Evolutionary conservation across 2,888 invertebrate genomes (phyloP).

Genomic region (Pristionchus entomophagus): DNA sequence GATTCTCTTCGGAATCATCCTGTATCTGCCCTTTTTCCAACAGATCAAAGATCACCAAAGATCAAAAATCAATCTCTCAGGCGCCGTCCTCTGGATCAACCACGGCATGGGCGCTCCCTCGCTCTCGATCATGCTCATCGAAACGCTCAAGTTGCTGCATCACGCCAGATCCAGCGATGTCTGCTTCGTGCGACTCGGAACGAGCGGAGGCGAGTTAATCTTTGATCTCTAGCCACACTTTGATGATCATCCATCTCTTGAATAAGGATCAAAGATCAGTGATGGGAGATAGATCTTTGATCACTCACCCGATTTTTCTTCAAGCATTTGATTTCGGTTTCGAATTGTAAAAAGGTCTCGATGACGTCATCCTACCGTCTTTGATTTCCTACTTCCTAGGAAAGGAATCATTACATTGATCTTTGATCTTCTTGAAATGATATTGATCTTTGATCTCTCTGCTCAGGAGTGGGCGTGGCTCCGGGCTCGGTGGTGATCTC

Average conservation of each 20-base stretch:
- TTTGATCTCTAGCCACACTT: background rate
- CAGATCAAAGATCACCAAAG: background rate
- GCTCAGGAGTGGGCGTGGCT: conserved; percentile 70
- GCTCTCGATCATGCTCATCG: conserved; percentile 93
- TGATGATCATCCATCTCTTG: background rate
- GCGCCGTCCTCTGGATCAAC: conserved; percentile 78
- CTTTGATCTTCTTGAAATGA: too few relatives aligned
- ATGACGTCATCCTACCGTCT: too few relatives aligned
- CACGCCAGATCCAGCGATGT: conserved; percentile 91
- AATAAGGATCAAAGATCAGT: too few relatives aligned
- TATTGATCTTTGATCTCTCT: background rate
- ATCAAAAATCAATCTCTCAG: background rate
- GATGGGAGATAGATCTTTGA: background rate
- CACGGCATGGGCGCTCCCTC: conserved; percentile 99
- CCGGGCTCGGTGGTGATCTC: conserved; percentile 92
- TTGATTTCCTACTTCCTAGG: too few relatives aligned
- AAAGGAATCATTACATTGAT: too few relatives aligned
- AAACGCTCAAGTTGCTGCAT: conserved; percentile 95
- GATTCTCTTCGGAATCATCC: too few relatives aligned
- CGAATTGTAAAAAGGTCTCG: too few relatives aligned
- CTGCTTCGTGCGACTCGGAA: conserved; percentile 90
- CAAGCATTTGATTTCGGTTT: too few relatives aligned
- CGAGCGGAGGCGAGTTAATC: conserved; percentile 85
- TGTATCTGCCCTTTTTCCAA: too few relatives aligned
- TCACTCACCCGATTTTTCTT: too few relatives aligned